Conservation (phyloP, 2,888 invertebrate genomes). For the Colostygia pectinataria region DNA sequence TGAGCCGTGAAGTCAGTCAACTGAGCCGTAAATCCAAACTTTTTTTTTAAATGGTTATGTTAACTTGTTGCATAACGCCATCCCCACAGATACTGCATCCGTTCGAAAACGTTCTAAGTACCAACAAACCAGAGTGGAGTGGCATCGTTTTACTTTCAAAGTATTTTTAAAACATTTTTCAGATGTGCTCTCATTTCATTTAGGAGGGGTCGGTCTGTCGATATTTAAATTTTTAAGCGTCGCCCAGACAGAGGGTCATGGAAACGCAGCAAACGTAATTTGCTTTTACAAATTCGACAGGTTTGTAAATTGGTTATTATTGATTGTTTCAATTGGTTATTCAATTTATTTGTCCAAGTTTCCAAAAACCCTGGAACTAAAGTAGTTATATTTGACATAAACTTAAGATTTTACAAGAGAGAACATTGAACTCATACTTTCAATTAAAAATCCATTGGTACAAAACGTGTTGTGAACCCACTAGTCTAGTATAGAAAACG, state of each 20-base stretch:
- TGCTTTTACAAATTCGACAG: conserved; percentile 70
- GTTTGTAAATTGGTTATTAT: conserved; percentile 35
- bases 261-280: conserved; percentile 58
- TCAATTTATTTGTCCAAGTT: no score
- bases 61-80: conserved; percentile 38
- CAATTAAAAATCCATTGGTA: no score
- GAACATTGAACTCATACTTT: no score
- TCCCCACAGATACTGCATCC: conserved; percentile 32
- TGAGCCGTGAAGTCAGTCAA: no score
- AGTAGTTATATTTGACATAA: no score
- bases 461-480: no score
- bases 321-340: conserved; percentile 30
- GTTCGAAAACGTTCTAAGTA: conserved; percentile 45
- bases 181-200: conserved; percentile 67
- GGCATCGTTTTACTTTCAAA: conserved; percentile 41
- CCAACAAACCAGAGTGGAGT: conserved; percentile 32
- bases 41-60: background rate
- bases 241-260: conserved; percentile 57
- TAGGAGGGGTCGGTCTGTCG: conserved; percentile 69
- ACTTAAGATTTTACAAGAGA: no score
- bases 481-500: no score
- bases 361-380: no score
- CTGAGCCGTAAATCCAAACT: no score
- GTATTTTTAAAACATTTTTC: conserved; percentile 55
- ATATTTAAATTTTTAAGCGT: conserved; percentile 79